A percentile compares a stretch with the other conserved stretches of the same genome.
Conservation (phyloP, 2,113 vertebrate genomes). For the Speoplatyrhinus poulsoni region DNA sequence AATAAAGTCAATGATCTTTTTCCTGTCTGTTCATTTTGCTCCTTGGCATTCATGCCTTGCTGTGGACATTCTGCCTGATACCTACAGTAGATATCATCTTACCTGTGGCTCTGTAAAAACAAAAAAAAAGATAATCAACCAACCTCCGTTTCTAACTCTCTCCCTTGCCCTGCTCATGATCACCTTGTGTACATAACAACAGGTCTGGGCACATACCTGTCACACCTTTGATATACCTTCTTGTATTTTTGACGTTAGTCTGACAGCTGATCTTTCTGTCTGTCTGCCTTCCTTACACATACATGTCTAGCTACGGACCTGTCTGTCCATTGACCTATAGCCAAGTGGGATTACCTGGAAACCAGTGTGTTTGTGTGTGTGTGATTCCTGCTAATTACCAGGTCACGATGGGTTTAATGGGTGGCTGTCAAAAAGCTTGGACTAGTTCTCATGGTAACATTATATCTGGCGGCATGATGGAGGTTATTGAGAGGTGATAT, state of each 20-base stretch:
- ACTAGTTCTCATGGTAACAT: slow-evolving; percentile 58
- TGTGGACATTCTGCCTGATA: too few species aligned
- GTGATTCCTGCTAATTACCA: slow-evolving; percentile 36
- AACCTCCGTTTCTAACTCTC: too few species aligned
- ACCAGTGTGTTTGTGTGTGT: slow-evolving; percentile 4
- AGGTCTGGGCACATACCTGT: too few species aligned
- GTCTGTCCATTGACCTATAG: not conserved
- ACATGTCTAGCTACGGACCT: not conserved
- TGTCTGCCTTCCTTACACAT: not conserved
- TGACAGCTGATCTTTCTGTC: not conserved
- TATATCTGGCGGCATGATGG: slow-evolving; percentile 40
- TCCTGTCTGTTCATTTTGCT: too few species aligned
- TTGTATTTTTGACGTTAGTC: not conserved
- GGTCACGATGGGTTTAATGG: slow-evolving; percentile 56
- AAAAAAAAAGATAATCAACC: too few species aligned
- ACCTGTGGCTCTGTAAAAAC: too few species aligned
- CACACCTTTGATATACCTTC: not conserved
- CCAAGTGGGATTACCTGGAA: not conserved
- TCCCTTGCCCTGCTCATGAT: too few species aligned
- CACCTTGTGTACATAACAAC: too few species aligned
- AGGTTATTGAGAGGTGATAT: not conserved
- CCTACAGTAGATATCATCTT: too few species aligned
- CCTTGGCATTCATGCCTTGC: too few species aligned
- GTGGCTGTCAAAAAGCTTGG: slow-evolving; percentile 26
- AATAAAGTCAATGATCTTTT: too few species aligned